Conservation (phyloP, 2,888 invertebrate genomes). For the Agapostemon virescens region DNA sequence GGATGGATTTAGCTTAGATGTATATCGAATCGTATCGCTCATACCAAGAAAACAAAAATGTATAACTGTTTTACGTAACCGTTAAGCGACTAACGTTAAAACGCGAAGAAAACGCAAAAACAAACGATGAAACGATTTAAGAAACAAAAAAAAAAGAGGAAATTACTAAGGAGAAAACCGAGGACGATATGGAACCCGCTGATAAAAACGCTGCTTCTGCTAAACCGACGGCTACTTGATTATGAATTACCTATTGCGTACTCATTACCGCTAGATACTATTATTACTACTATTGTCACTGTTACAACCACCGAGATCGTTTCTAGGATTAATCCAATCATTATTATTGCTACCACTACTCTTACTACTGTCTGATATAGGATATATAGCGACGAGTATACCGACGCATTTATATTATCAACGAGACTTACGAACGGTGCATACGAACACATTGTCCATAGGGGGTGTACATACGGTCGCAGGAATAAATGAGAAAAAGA, state of each 20-base stretch:
- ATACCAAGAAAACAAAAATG: conserved; percentile 57
- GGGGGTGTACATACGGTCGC: conserved; percentile 67
- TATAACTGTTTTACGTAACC: conserved; percentile 64
- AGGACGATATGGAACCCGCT: conserved; percentile 36
- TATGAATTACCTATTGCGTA: conserved; percentile 64
- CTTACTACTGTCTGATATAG: conserved; percentile 66
- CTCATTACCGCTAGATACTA: conserved; percentile 63
- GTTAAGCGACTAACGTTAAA: conserved; percentile 60
- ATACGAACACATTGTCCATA: conserved; percentile 68
- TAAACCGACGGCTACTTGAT: conserved; percentile 57
- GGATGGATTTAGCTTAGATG: conserved; percentile 66
- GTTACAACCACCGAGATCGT: conserved; percentile 63
- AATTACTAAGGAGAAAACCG: conserved; percentile 5
- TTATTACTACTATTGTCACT: conserved; percentile 65
- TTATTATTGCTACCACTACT: conserved; percentile 68
- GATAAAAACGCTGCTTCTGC: conserved; percentile 52
- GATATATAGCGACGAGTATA: conserved; percentile 67
- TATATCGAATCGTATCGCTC: conserved; percentile 73
- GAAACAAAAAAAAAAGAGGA: too few species aligned
- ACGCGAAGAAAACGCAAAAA: background rate
- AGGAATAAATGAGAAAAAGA: too few species aligned
- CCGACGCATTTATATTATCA: conserved; percentile 66
- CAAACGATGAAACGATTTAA: background rate
- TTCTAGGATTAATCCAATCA: conserved; percentile 63
- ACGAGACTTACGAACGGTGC: conserved; percentile 59